Evolutionary conservation across 2,113 vertebrate genomes (phyloP), one percentile per base, ranked within the genome.

Genomic region (Cyanoliseus patagonus): DNA sequence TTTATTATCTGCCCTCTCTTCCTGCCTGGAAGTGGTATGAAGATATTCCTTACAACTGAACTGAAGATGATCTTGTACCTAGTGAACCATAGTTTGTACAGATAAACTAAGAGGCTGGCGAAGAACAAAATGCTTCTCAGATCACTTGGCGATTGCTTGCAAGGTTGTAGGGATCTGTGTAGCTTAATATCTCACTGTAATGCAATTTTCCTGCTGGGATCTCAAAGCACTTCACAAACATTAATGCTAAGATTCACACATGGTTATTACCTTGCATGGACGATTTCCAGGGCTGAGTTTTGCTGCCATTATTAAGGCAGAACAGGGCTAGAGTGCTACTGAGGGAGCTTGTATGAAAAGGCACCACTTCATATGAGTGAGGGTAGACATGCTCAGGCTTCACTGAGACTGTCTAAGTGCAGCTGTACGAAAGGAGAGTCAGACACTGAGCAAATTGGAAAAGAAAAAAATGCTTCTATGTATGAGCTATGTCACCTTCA

Each of bases 131-230:
- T 44, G 24, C 52, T 81, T 80, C 76, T 61, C 42, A 52, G 91
- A 85, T 95, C 87, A 79, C 75, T 78, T 59, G 31, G 72, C 0
- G 8, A 76, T 77, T 51, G 15, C 67, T 67, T 81, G 87, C 72
- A 76, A 84, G 83, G 53, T 53, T 94, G 90, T 39, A 79, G 70
- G 86, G 44, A 87, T 62, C 83, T 31, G 31, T 89, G 90, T 52
- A 9, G 77, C 59, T 87, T 53, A 69, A 39, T 83, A 76, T 94
- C 92, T 94, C 86, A 77, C 83, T 55, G 57, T 53, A 80, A 92
- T 22, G 18, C 67, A 79, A 57, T 87, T 97, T 94, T 59, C 77
- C 83, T 87, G 88, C 83, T 89, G 96, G 74, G 88, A 83, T 94
- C 88, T 83, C 74, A 1, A 10, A 67, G 94, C 86, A 22, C 73